Percentiles rank a stretch among this genome's conserved stretches.
Conservation (phyloP, 2,888 invertebrate genomes). For the Tribolium freemani region DNA sequence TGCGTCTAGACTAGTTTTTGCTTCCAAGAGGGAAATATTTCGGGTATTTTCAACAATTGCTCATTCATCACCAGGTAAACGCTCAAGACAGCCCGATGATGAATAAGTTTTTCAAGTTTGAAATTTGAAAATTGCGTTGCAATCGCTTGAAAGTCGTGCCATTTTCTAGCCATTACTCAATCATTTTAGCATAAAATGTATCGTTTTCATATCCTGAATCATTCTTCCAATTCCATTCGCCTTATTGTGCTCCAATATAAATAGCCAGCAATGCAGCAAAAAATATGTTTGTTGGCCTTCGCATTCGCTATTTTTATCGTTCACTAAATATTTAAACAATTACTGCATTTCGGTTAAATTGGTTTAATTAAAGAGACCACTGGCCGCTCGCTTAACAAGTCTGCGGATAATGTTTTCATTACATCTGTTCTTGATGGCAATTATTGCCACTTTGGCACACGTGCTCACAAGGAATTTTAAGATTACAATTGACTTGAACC, state of each 20-base stretch:
- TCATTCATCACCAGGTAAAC: too few relatives aligned
- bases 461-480: neutral
- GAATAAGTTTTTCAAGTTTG: too few relatives aligned
- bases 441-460: conserved; percentile 9
- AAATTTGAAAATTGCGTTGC: neutral
- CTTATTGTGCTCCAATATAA: conserved; percentile 38
- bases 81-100: too few relatives aligned
- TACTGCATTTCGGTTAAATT: conserved; percentile 22
- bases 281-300: conserved; percentile 46
- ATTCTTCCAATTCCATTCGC: conserved; percentile 37
- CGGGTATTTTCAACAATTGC: too few relatives aligned
- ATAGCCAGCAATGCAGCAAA: conserved; percentile 39
- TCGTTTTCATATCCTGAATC: conserved; percentile 26
- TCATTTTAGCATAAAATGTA: conserved; percentile 27
- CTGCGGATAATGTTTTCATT: conserved; percentile 41
- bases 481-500: neutral
- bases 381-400: conserved; percentile 42
- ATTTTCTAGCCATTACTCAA: conserved; percentile 11
- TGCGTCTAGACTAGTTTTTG: conserved; percentile 17
- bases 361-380: conserved; percentile 44
- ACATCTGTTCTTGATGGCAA: conserved; percentile 32
- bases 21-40: neutral
- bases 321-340: conserved; percentile 42
- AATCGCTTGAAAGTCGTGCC: neutral
- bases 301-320: conserved; percentile 40